Evolutionary conservation across 1,140 invertebrate species (phyloP), one percentile per base, ranked within the genome.

Genomic region (Drosophila ercepeae): DNA sequence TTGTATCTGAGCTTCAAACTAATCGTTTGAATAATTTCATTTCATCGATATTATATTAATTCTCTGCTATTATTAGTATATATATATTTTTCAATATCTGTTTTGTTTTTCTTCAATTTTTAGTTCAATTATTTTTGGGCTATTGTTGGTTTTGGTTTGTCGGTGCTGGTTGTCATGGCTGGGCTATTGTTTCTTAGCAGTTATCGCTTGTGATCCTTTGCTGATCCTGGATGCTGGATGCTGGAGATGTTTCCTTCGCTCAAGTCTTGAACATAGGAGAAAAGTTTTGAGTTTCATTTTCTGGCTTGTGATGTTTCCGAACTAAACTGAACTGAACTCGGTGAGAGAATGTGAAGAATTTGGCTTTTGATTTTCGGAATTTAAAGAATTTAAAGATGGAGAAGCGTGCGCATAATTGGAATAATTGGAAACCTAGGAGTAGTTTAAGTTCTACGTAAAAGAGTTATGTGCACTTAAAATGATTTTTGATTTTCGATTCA

Each of bases 401-500:
- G 49, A 55, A 46, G 36, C 70, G 57, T 61, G 70, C 70, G 71
- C 60, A 42, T 70, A 77, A 65, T n/a, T n/a, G n/a, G n/a, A n/a
- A n/a, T 61, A 75, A 68, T 74, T 63, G 42, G 23, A 59, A 81
- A 82, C 51, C 55, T 78, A 76, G 69, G 49, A 42, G 48, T 78
- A 78, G 34, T 82, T 68, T 76, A 61, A 59, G 60, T 73, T 59
- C 61, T 77, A 82, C 42, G 34, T 49, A 63, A 72, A 63, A 64
- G 71, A 55, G 48, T 78, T 84, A 78, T 81, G 76, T 86, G 81
- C 81, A 84, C 81, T 84, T 84, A 84, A 59, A 86, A 86, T 81
- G 76, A 84, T 88, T 84, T 84, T 84, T 84, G 81, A 84, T 84
- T 84, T 73, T 86, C 76, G 78, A 83, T 83, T 67, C 36, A 71